Evolutionary conservation across 2,888 invertebrate species (phyloP), one percentile per base, ranked within the genome.

Genomic region (Andrena hattorfiana): DNA sequence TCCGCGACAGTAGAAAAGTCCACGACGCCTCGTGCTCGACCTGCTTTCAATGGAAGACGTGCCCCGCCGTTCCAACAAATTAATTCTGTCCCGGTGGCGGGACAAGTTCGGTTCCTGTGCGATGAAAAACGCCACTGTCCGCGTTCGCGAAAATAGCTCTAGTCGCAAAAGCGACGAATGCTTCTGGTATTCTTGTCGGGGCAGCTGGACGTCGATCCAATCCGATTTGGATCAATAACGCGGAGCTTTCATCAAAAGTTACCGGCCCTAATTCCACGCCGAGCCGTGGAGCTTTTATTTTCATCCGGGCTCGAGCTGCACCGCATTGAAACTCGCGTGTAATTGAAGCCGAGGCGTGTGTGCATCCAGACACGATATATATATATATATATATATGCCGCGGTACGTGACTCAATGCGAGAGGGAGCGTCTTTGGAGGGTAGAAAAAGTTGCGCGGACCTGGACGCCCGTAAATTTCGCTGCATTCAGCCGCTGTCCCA

Each of bases 391-490:
- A 56, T 68, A 60, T 35, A 49, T 23, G 5, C 48, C 42, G 16
- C 42, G 13, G 76, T 60, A 76, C 79, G 79, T 80, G 79, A 76
- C 70, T 30, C 13, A 20, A 28, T n/a, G 66, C 66, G 8, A n/a
- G 42, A 3, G 35, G 3, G 26, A 42, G 42, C 51, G 30, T 48
- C 70, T 54, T 79, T 48, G 6, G 23, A 54, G n/a, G 60, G 0
- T 54, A 2, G 72, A 73, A 73, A 81, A 81, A 81, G 59, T 72
- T 68, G 28, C 42, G 16, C 32, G 49, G 28, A 70, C n/a, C 30
- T 42, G 10, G 64, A 2, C n/a, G 20, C 60, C 42, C 51, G 67
- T 82, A 82, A 82, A 80, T 82, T 80, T 69, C 80, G 7, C 13
- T 28, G 26, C 48, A 77, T 77, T 77, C 80, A 49, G 13, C 51